Conservation (phyloP, 2,113 vertebrate genomes). For the Jaculus jaculus region DNA sequence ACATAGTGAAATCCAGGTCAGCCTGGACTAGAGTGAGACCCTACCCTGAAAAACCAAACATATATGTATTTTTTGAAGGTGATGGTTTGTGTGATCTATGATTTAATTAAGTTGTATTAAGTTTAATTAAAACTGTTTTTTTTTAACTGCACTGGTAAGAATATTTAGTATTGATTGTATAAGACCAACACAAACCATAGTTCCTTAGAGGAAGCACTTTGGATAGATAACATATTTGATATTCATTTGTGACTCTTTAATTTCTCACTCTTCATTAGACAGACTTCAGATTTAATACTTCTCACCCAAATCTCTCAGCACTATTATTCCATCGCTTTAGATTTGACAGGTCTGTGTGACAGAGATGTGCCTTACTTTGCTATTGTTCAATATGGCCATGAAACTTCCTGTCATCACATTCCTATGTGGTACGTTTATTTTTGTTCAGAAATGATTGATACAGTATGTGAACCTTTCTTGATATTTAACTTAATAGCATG, state of each 20-base stretch:
- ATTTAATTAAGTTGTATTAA: background rate
- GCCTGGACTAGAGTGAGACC: no score
- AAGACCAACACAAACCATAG: background rate
- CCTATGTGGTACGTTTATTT: background rate
- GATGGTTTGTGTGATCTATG: background rate
- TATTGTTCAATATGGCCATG: background rate
- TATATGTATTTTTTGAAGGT: background rate
- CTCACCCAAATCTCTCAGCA: background rate
- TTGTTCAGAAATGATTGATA: background rate
- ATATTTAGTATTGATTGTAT: background rate
- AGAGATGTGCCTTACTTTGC: background rate
- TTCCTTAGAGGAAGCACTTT: slow-evolving; percentile 26
- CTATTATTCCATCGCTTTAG: background rate
- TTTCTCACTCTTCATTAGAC: background rate
- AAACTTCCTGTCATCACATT: background rate
- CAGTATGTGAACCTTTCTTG: background rate
- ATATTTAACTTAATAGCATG: slow-evolving; percentile 33
- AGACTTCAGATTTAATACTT: background rate
- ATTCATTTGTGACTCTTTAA: slow-evolving; percentile 15
- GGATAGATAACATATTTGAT: background rate
- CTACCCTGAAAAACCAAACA: no score
- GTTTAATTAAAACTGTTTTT: slow-evolving; percentile 6
- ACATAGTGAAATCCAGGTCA: no score
- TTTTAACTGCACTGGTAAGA: background rate
- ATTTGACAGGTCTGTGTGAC: background rate